These are phyloP conservation scores for Aphelocoma californica DNA, from an alignment of 2,797 vertebrate genomes.

Conservation along the genomic window DNA sequence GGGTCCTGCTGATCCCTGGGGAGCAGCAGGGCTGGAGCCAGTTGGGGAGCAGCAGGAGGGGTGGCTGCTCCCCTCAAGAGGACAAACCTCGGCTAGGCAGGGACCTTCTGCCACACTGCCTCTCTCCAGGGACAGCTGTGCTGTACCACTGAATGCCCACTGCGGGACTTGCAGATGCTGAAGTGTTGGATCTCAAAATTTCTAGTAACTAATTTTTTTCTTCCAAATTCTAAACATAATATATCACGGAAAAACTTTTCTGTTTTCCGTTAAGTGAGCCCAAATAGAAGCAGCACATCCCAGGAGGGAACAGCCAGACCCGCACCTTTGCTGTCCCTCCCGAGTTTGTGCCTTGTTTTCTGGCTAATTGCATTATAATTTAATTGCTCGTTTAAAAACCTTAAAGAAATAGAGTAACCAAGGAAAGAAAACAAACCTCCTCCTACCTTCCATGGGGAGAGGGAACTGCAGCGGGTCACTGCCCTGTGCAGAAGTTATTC, in stretches of 20 bases:
- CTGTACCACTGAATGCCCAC: not conserved
- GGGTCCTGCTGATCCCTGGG: not conserved
- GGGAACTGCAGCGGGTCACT: rapidly evolving
- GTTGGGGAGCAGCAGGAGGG: not conserved
- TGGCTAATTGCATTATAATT: no score
- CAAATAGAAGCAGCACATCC: not conserved
- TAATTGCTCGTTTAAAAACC: not conserved
- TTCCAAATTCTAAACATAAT: not conserved
- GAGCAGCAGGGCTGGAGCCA: not conserved
- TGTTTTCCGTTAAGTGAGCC: not conserved
- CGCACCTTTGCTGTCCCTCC: not conserved
- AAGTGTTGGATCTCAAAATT: no score
- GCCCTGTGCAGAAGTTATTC: not conserved
- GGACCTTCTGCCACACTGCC: rapidly evolving
- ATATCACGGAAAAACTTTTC: not conserved
- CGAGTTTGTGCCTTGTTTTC: not conserved
- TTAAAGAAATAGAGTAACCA: not conserved
- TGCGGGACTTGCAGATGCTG: not conserved
- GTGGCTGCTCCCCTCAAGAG: not conserved
- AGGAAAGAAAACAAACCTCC: not conserved
- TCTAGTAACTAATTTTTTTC: rapidly evolving
- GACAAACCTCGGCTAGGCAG: not conserved
- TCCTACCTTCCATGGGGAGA: slow-evolving; percentile 55
- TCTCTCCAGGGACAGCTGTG: not conserved
- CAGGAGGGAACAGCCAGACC: not conserved